These are phyloP conservation scores for Petaurus breviceps DNA, from an alignment of 2,113 vertebrate genomes.

Conservation along the genomic window DNA sequence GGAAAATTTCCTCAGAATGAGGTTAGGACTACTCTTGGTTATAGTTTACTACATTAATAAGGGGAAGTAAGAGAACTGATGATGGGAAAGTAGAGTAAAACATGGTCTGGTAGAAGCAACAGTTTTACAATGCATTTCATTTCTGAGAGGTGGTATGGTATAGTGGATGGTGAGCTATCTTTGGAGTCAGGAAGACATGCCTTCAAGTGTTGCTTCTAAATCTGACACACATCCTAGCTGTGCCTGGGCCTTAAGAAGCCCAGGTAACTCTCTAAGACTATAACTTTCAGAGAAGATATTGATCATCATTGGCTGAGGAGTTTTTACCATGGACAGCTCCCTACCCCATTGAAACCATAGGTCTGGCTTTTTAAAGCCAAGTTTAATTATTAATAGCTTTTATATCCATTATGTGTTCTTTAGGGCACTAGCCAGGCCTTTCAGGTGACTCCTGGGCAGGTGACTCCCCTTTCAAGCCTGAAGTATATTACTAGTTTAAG, in stretches of 20 bases:
- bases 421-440: background rate
- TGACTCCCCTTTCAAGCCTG: background rate
- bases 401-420: background rate
- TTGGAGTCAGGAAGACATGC: no score
- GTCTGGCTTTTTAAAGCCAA: background rate
- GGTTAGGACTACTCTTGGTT: background rate
- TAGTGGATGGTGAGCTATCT: background rate
- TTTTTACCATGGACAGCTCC: background rate
- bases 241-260: background rate
- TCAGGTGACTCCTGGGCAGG: background rate
- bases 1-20: slow-evolving; percentile 31
- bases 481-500: background rate
- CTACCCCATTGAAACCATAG: background rate
- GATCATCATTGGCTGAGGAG: background rate
- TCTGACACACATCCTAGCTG: background rate
- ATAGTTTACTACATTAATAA: background rate
- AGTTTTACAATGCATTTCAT: background rate
- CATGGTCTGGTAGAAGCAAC: background rate
- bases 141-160: background rate
- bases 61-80: no score
- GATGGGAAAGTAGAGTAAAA: background rate
- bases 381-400: background rate
- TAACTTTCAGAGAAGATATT: background rate
- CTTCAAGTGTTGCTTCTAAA: background rate
- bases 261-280: background rate